Evolutionary conservation across 2,888 invertebrate species (phyloP).

Genomic region (Caprella mutica): DNA sequence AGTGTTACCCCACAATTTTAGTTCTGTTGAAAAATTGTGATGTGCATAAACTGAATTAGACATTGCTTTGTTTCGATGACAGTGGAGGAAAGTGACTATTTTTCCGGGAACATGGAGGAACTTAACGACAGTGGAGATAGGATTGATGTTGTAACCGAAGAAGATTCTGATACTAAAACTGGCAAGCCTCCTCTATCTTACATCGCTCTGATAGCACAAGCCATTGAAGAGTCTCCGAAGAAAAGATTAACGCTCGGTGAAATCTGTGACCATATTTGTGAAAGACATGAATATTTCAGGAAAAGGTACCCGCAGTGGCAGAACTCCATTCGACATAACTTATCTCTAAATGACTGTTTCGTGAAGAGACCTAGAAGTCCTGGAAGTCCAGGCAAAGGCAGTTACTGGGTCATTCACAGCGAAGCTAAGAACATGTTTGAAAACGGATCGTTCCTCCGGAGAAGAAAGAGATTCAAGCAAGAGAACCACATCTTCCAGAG

Average conservation of each 20-base stretch:
- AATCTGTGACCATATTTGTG: slow-evolving; percentile 98
- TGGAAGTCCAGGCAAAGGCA: slow-evolving; percentile 86
- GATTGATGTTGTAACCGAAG: too few relatives aligned
- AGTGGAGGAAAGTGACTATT: too few relatives aligned
- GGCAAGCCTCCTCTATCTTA: slow-evolving; percentile 93
- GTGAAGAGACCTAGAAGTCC: slow-evolving; percentile 96
- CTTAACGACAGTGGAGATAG: too few relatives aligned
- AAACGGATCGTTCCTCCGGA: slow-evolving; percentile 88
- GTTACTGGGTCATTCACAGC: slow-evolving; percentile 94
- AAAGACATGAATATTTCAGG: slow-evolving; percentile 90
- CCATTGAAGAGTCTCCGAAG: slow-evolving; percentile 88
- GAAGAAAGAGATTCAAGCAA: slow-evolving; percentile 89
- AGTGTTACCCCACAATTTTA: too few relatives aligned
- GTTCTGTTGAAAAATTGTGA: too few relatives aligned
- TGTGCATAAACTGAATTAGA: too few relatives aligned
- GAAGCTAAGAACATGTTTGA: slow-evolving; percentile 98
- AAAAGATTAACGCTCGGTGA: slow-evolving; percentile 93
- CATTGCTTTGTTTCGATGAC: too few relatives aligned
- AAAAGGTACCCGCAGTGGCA: slow-evolving; percentile 99
- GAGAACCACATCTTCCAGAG: too few relatives aligned
- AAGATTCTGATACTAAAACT: slow-evolving; percentile 40
- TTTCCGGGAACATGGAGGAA: too few relatives aligned
- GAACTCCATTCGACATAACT: slow-evolving; percentile 86
- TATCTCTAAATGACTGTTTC: slow-evolving; percentile 95
- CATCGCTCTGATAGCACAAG: slow-evolving; percentile 98